Percentiles rank a stretch among this genome's conserved stretches.
Evolutionary conservation across 2,888 invertebrate genomes (phyloP).

Genomic region (Selenia dentaria): DNA sequence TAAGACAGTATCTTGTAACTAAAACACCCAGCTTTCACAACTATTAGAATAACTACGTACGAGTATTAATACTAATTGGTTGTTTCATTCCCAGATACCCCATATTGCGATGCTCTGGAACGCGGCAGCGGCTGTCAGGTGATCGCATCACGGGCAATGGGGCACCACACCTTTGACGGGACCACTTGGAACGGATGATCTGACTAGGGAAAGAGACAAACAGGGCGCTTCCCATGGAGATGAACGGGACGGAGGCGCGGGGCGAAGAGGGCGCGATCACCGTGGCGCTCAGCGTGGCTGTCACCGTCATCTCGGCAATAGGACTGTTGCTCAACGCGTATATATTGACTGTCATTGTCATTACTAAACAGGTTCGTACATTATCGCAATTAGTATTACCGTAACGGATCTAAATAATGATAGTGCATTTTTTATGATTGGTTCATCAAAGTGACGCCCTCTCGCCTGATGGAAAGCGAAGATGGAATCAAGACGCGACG

Average conservation of each 20-base stretch:
- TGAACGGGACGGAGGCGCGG: slow-evolving; percentile 76
- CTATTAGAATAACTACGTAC: no score
- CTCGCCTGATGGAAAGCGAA: no score
- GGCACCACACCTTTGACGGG: slow-evolving; percentile 28
- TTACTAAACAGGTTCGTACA: slow-evolving; percentile 87
- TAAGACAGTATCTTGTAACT: no score
- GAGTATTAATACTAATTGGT: no score
- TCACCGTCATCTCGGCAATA: slow-evolving; percentile 88
- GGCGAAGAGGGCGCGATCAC: slow-evolving; percentile 85
- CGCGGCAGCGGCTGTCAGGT: slow-evolving; percentile 75
- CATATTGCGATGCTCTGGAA: slow-evolving; percentile 68
- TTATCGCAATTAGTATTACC: no score
- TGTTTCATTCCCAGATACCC: slow-evolving; percentile 45
- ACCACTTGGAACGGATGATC: slow-evolving; percentile 54
- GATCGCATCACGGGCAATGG: slow-evolving; percentile 49
- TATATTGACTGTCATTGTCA: slow-evolving; percentile 88
- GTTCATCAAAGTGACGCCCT: no score
- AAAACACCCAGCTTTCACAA: no score
- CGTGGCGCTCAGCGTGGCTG: slow-evolving; percentile 87
- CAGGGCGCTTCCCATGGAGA: slow-evolving; percentile 55
- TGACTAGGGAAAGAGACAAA: slow-evolving; percentile 49
- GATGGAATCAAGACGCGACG: no score
- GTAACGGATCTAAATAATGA: no score
- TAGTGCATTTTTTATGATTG: no score
- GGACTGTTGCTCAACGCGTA: slow-evolving; percentile 91